A percentile compares a stretch with the other conserved stretches of the same genome.
These are phyloP conservation scores for Folsomia manolachei DNA, from an alignment of 2,888 invertebrate genomes.

Conservation along the genomic window DNA sequence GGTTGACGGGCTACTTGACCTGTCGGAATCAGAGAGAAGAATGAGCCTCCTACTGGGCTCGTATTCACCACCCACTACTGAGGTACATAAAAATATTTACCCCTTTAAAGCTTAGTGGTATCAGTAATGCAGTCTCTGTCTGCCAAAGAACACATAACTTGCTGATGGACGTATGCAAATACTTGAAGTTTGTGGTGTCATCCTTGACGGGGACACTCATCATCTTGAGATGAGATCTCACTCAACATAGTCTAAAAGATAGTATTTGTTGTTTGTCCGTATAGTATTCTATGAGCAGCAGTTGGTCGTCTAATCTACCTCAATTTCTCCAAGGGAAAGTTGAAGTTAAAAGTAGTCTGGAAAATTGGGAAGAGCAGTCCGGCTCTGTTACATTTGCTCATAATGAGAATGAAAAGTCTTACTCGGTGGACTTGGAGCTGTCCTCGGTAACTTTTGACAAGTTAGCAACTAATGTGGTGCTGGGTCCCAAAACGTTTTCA, in stretches of 20 bases:
- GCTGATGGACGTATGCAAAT: not conserved
- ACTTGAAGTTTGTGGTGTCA: not conserved
- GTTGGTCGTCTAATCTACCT: constrained; percentile 53
- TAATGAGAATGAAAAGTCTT: constrained; percentile 40
- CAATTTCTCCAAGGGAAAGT: constrained; percentile 52
- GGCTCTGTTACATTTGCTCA: constrained; percentile 44
- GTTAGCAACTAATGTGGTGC: constrained; percentile 38
- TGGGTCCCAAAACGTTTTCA: constrained; percentile 40
- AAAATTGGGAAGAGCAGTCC: constrained; percentile 52
- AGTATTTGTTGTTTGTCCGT: constrained; percentile 15
- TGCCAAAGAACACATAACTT: no score
- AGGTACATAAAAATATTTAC: constrained; percentile 28
- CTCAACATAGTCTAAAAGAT: constrained; percentile 2
- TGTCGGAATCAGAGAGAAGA: constrained; percentile 41
- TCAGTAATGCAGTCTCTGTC: no score
- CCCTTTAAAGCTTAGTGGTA: no score
- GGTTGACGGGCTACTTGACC: constrained; percentile 41
- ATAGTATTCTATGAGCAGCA: constrained; percentile 53
- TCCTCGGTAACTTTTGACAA: constrained; percentile 43
- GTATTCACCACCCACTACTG: constrained; percentile 30
- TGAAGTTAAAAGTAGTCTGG: constrained; percentile 54
- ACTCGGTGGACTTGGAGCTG: constrained; percentile 43
- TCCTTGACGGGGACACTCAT: not conserved
- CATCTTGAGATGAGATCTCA: not conserved
- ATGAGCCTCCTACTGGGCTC: constrained; percentile 35